Evolutionary conservation across 2,797 vertebrate genomes (phyloP).

Genomic region (Dendrocincla tyrannina): DNA sequence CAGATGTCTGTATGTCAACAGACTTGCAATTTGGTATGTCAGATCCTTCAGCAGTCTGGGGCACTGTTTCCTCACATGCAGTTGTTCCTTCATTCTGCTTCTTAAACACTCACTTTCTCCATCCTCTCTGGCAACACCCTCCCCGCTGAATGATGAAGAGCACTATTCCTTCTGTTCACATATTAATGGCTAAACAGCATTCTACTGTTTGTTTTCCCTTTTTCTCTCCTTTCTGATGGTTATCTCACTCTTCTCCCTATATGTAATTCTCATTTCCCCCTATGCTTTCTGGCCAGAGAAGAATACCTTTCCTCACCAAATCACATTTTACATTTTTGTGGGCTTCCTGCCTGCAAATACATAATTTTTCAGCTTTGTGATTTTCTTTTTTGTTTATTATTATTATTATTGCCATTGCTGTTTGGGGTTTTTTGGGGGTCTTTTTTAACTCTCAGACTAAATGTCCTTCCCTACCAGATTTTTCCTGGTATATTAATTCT

Average conservation of each 20-base stretch:
- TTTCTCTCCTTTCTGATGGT: not conserved
- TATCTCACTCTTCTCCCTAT: not conserved
- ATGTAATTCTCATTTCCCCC: not conserved
- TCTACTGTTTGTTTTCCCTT: not conserved
- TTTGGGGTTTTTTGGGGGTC: accelerated
- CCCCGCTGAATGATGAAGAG: not conserved
- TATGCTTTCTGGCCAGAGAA: not conserved
- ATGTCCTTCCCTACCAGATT: not conserved
- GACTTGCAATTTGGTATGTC: not conserved
- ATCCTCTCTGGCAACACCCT: not conserved
- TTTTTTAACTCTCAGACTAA: not conserved
- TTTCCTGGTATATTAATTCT: not conserved
- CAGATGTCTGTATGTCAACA: not conserved
- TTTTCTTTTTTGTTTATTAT: not conserved
- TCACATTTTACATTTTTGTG: not conserved
- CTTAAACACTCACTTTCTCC: not conserved
- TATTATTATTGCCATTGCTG: too few species aligned
- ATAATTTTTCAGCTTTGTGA: not conserved
- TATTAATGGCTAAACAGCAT: not conserved
- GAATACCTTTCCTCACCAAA: not conserved
- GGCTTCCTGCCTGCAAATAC: not conserved
- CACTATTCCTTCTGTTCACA: not conserved
- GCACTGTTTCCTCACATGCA: not conserved
- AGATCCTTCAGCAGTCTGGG: not conserved
- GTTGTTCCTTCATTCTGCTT: not conserved